Percentiles rank a stretch among this genome's conserved stretches.
These are phyloP conservation scores for Rhynchotus rufescens DNA, from an alignment of 2,797 vertebrate species.

Conservation along the genomic window DNA sequence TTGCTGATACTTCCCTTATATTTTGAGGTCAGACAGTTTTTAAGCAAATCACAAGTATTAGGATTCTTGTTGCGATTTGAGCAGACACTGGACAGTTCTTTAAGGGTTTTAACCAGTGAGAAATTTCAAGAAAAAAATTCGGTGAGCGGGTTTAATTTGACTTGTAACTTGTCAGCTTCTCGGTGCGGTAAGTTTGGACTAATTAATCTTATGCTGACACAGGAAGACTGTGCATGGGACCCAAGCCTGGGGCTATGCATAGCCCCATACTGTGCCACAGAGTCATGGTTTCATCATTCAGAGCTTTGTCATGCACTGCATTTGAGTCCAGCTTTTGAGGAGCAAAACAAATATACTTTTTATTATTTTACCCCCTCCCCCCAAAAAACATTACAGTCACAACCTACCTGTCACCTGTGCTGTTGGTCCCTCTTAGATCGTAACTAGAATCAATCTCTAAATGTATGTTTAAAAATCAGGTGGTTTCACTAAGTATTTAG, in stretches of 20 bases:
- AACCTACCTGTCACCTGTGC: background rate
- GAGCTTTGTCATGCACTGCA: background rate
- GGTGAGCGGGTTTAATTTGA: background rate
- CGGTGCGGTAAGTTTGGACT: too few relatives aligned
- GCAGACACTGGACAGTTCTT: background rate
- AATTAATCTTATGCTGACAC: too few relatives aligned
- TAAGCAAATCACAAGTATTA: background rate
- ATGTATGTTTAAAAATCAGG: background rate
- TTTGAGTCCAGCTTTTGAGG: background rate
- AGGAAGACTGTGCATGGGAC: background rate
- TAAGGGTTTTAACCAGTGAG: background rate
- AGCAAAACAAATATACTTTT: background rate
- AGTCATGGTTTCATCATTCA: background rate
- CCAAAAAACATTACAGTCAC: background rate
- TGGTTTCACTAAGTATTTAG: background rate
- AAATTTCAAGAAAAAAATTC: background rate
- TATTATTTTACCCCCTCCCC: background rate
- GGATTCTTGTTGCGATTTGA: background rate
- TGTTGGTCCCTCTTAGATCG: background rate
- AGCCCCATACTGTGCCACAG: background rate
- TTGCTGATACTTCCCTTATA: background rate
- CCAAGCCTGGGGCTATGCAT: background rate
- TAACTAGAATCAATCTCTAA: background rate
- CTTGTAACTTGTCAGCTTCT: background rate
- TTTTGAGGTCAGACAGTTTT: background rate